Evolutionary conservation across 2,888 invertebrate genomes (phyloP).

Genomic region (Megalurothrips usitatus): DNA sequence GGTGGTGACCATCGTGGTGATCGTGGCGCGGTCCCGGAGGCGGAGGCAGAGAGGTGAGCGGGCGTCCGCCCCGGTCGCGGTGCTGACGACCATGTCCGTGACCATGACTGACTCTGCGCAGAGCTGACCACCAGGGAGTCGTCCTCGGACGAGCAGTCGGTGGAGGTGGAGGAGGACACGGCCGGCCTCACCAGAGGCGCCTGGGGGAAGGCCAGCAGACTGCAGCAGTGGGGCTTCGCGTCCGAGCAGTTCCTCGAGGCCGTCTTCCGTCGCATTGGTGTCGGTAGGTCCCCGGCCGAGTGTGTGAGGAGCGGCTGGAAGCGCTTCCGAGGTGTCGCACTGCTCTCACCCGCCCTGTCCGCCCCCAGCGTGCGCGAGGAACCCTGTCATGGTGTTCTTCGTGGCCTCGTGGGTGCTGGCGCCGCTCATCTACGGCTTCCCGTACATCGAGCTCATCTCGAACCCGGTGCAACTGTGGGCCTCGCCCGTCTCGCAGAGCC

Average conservation of each 20-base stretch:
- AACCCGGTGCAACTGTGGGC: constrained; percentile 95
- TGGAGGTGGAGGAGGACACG: not conserved
- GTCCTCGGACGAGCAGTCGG: not conserved
- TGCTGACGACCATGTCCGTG: not conserved
- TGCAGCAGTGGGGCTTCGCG: constrained; percentile 34
- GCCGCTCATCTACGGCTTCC: constrained; percentile 62
- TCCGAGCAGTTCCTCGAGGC: constrained; percentile 44
- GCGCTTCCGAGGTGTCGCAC: too few relatives aligned
- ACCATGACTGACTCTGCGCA: not conserved
- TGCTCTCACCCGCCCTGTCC: not conserved
- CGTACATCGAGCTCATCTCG: constrained; percentile 66
- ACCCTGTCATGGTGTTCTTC: constrained; percentile 61
- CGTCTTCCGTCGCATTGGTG: constrained; percentile 49
- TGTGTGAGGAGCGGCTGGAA: too few relatives aligned
- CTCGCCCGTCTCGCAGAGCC: constrained; percentile 69
- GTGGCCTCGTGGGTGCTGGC: constrained; percentile 59
- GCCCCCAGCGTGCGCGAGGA: constrained; percentile 56
- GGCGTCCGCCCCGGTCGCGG: not conserved
- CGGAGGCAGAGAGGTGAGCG: not conserved
- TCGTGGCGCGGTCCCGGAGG: not conserved
- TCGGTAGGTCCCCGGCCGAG: constrained; percentile 43
- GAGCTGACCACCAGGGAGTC: not conserved
- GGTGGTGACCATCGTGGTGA: not conserved
- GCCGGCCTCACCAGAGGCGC: not conserved
- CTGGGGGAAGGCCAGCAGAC: not conserved